These are phyloP conservation scores for Cryptoprocta ferox DNA, from an alignment of 2,797 vertebrate species.

Conservation along the genomic window DNA sequence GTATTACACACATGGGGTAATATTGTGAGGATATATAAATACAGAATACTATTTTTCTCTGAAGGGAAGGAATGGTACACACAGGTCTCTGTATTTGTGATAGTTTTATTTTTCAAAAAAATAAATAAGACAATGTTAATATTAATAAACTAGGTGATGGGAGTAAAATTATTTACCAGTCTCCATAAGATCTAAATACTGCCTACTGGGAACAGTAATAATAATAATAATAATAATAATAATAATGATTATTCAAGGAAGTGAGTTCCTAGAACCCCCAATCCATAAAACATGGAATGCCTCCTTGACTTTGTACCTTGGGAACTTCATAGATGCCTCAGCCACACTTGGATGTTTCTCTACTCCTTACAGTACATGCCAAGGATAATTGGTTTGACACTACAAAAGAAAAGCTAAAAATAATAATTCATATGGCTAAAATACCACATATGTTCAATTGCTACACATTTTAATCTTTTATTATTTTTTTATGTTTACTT, in stretches of 20 bases:
- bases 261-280: background rate
- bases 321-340: background rate
- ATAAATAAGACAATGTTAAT: background rate
- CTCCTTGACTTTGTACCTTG: background rate
- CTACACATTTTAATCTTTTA: background rate
- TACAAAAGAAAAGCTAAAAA: background rate
- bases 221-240: background rate
- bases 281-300: fast-evolving
- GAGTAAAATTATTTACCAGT: background rate
- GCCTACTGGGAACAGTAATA: background rate
- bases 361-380: background rate
- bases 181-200: background rate
- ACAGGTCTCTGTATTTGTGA: background rate
- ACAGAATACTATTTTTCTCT: background rate
- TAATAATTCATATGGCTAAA: background rate
- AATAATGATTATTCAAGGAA: too few relatives aligned
- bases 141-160: background rate
- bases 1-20: background rate
- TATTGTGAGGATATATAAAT: background rate
- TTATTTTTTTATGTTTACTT: too few relatives aligned
- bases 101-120: background rate
- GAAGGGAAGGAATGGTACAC: background rate
- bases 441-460: background rate
- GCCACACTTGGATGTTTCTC: too few relatives aligned
- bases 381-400: background rate